Percentiles rank a stretch among this genome's conserved stretches.
phyloP scores from a whole-genome alignment of 2,797 vertebrate genomes.

The Bradypodion ventrale region DNA sequence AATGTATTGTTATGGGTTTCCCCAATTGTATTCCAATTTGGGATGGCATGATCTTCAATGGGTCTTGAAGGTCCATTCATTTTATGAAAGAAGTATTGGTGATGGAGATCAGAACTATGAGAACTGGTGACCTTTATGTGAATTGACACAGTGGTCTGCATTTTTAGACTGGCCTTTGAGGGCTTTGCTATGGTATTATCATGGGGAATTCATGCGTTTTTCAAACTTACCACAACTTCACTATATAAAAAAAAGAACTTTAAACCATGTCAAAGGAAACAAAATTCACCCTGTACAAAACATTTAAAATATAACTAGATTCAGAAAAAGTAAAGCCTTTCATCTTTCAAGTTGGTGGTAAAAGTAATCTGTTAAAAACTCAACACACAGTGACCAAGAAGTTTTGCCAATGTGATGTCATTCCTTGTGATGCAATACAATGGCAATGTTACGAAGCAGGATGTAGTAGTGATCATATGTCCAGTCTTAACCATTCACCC shows the following conservation, averaged over 20 bases:
- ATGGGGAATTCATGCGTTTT: neutral
- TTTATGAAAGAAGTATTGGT: neutral
- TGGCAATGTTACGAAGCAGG: neutral
- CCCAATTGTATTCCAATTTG: neutral
- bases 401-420: neutral
- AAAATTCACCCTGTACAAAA: neutral
- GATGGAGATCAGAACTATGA: neutral
- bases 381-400: neutral
- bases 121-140: neutral
- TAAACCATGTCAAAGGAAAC: neutral
- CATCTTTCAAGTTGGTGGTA: too few relatives aligned
- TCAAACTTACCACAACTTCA: neutral
- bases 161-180: neutral
- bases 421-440: neutral
- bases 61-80: neutral
- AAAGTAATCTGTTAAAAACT: neutral
- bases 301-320: neutral
- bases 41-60: neutral
- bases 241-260: neutral
- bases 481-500: neutral
- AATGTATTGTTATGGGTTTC: neutral
- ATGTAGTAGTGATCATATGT: neutral
- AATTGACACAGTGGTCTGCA: neutral
- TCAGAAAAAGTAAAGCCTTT: neutral
- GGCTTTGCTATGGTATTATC: neutral